These are phyloP conservation scores for Malurus splendens DNA, from an alignment of 2,797 vertebrate species.

Conservation along the genomic window DNA sequence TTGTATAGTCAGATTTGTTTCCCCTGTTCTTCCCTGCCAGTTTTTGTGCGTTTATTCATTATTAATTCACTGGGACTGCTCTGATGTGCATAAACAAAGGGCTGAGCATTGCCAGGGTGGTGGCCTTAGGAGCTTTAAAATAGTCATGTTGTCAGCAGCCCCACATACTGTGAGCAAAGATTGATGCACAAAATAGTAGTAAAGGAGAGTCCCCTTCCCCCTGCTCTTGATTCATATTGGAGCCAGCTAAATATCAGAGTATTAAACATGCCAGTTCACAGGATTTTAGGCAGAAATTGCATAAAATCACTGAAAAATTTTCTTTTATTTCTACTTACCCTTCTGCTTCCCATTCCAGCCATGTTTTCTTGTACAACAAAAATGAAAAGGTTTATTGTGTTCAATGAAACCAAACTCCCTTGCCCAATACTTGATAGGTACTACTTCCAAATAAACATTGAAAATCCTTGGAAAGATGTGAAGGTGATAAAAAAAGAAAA, in stretches of 20 bases:
- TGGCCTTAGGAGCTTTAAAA: not conserved
- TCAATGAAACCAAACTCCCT: not conserved
- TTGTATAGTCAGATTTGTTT: not conserved
- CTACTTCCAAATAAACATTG: not conserved
- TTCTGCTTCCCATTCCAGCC: not conserved
- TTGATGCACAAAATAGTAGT: not conserved
- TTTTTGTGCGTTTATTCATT: not conserved
- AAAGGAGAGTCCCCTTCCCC: not conserved
- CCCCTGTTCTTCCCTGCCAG: not conserved
- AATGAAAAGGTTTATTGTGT: not conserved
- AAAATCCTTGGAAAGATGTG: not conserved
- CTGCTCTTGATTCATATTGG: not conserved
- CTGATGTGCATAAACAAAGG: not conserved
- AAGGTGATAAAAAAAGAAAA: not conserved
- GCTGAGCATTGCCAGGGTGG: not conserved
- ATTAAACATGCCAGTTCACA: not conserved
- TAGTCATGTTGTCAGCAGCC: not conserved
- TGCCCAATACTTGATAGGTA: not conserved
- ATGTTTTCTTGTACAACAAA: not conserved
- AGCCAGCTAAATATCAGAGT: not conserved
- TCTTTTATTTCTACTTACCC: not conserved
- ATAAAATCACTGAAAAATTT: not conserved
- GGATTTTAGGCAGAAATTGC: not conserved
- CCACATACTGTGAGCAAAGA: not conserved
- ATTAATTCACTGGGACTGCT: not conserved